Conservation (phyloP, 2,888 invertebrate species). For the Osedax frankpressi region DNA sequence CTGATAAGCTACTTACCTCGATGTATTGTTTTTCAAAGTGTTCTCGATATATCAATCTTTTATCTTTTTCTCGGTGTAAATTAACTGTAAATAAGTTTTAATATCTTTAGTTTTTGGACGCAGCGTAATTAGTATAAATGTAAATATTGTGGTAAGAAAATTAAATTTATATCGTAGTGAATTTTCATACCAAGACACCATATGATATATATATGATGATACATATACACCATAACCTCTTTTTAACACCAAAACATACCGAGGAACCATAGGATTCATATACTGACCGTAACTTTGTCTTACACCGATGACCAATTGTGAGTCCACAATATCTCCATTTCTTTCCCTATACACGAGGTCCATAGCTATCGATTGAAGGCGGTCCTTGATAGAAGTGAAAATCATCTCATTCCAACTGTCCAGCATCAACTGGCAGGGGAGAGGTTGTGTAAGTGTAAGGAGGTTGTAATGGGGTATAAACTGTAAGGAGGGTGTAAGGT, state of each 20-base stretch:
- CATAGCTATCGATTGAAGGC: constrained; percentile 70
- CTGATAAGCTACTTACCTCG: constrained; percentile 51
- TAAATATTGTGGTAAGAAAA: too few species aligned
- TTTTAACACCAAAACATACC: too few species aligned
- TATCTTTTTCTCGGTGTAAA: constrained; percentile 84
- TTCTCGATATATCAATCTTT: constrained; percentile 83
- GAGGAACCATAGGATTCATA: too few species aligned
- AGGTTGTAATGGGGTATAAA: too few species aligned
- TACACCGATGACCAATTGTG: constrained; percentile 90
- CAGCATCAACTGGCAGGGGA: constrained; percentile 75
- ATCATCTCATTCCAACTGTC: constrained; percentile 97
- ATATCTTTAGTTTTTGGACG: too few species aligned
- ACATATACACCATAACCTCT: too few species aligned
- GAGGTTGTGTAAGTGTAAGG: too few species aligned
- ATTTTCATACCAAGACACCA: too few species aligned
- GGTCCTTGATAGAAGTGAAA: constrained; percentile 82
- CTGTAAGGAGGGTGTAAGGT: too few species aligned
- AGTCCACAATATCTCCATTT: constrained; percentile 93
- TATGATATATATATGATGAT: too few species aligned
- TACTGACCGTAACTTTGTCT: constrained; percentile 79
- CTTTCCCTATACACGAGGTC: constrained; percentile 88
- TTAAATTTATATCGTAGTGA: too few species aligned
- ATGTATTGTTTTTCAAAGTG: constrained; percentile 91
- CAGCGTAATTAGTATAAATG: too few species aligned
- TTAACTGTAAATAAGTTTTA: constrained; percentile 69